Conservation (phyloP, 2,888 invertebrate species). For the Eueremaeus valkanovi region DNA sequence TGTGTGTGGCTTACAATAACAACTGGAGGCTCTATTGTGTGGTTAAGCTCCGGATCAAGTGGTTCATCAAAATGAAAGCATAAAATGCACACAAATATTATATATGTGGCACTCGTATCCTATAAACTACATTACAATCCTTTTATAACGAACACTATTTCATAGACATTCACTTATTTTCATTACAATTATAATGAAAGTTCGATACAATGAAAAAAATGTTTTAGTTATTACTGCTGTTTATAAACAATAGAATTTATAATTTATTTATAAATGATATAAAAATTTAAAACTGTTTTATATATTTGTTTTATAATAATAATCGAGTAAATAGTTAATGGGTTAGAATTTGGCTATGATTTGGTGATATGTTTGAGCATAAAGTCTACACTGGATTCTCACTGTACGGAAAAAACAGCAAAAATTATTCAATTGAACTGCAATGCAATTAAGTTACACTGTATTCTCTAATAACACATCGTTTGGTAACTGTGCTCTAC, state of each 20-base stretch:
- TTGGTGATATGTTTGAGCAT: neutral
- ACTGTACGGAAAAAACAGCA: neutral
- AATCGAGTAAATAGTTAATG: neutral
- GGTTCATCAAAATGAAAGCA: slow-evolving; percentile 19
- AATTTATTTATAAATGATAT: no score
- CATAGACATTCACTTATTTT: no score
- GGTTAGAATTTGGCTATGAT: neutral
- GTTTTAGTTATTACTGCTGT: no score
- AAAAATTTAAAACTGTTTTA: no score
- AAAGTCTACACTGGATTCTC: neutral
- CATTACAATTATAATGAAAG: no score
- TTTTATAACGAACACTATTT: neutral
- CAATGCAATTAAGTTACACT: neutral
- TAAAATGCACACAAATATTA: neutral
- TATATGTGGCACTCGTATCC: no score
- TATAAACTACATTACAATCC: neutral
- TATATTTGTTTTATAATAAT: no score
- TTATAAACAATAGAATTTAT: no score
- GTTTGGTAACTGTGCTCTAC: neutral
- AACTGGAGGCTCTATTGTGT: slow-evolving; percentile 26
- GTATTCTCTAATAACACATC: neutral
- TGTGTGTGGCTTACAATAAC: slow-evolving; percentile 11
- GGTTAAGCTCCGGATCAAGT: slow-evolving; percentile 18
- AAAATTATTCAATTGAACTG: slow-evolving; percentile 6
- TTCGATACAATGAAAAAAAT: no score